A percentile compares a stretch with the other conserved stretches of the same genome.
These are phyloP conservation scores for Gambusia yucatana DNA, from an alignment of 2,797 vertebrate genomes.

Conservation along the genomic window DNA sequence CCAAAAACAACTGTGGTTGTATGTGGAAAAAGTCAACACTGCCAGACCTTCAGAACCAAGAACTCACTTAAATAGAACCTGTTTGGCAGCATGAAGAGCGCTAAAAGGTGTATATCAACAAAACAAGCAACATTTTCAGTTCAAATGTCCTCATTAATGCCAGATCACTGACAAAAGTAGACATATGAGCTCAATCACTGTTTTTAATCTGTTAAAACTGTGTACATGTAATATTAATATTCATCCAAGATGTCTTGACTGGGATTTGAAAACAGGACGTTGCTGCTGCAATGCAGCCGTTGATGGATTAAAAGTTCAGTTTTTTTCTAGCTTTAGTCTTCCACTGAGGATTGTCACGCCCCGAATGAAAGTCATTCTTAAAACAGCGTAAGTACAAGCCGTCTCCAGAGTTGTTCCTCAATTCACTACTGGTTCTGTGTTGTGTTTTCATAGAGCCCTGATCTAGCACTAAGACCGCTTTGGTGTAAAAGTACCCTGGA, in stretches of 20 bases:
- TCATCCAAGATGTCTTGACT: not conserved
- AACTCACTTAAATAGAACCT: not conserved
- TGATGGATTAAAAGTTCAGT: not conserved
- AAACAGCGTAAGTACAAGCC: not conserved
- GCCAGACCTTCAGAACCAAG: not conserved
- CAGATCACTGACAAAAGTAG: too few relatives aligned
- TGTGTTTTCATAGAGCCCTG: not conserved
- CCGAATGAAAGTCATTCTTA: not conserved
- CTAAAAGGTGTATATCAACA: not conserved
- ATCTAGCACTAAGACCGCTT: not conserved
- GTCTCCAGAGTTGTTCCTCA: not conserved
- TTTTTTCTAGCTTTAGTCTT: not conserved
- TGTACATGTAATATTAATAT: not conserved
- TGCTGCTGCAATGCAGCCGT: not conserved
- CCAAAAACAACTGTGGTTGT: too few relatives aligned
- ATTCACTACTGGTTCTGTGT: not conserved
- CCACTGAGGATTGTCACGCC: not conserved
- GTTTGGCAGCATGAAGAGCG: not conserved
- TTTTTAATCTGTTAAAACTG: too few relatives aligned
- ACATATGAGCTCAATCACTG: too few relatives aligned
- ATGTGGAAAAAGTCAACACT: not conserved
- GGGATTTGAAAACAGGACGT: not conserved
- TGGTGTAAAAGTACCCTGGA: not conserved
- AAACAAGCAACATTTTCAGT: not conserved
- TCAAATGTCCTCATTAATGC: too few relatives aligned